phyloP scores from a whole-genome alignment of 2,888 invertebrate species.

The Drosophila multiciliata region DNA sequence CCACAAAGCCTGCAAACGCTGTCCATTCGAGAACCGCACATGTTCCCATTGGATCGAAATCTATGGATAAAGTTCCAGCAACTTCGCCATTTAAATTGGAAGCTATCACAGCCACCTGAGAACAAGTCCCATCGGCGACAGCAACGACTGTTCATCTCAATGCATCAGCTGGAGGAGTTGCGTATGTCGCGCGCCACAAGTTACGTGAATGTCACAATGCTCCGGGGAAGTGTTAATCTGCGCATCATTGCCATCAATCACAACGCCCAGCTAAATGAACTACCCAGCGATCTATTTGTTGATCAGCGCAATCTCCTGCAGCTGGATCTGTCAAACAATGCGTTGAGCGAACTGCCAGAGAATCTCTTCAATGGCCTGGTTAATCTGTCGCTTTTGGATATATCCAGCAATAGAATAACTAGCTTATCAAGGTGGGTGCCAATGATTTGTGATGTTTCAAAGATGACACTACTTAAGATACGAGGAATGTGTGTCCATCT shows the following conservation, averaged over 20 bases:
- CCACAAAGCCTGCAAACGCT: constrained; percentile 49
- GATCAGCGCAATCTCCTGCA: constrained; percentile 51
- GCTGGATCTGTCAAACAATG: constrained; percentile 45
- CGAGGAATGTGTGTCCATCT: not conserved
- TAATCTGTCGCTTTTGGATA: constrained; percentile 87
- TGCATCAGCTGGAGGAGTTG: constrained; percentile 87
- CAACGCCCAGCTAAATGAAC: constrained; percentile 37
- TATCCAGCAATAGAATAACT: constrained; percentile 88
- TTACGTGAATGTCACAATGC: constrained; percentile 86
- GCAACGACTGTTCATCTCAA: constrained; percentile 86
- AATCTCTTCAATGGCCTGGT: constrained; percentile 83
- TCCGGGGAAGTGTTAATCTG: constrained; percentile 88
- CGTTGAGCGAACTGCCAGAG: constrained; percentile 31
- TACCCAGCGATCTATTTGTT: constrained; percentile 53
- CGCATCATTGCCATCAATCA: constrained; percentile 84
- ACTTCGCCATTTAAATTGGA: constrained; percentile 56
- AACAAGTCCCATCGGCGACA: constrained; percentile 10
- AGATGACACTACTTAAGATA: constrained; percentile 7
- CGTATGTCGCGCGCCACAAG: constrained; percentile 87
- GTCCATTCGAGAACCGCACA: constrained; percentile 53
- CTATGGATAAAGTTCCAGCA: constrained; percentile 44
- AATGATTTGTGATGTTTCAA: constrained; percentile 34
- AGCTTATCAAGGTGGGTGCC: constrained; percentile 86
- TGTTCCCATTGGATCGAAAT: constrained; percentile 40
- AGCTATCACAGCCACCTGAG: constrained; percentile 18